phyloP scores from a whole-genome alignment of 2,888 invertebrate species.

The Drosophila pegasa region DNA sequence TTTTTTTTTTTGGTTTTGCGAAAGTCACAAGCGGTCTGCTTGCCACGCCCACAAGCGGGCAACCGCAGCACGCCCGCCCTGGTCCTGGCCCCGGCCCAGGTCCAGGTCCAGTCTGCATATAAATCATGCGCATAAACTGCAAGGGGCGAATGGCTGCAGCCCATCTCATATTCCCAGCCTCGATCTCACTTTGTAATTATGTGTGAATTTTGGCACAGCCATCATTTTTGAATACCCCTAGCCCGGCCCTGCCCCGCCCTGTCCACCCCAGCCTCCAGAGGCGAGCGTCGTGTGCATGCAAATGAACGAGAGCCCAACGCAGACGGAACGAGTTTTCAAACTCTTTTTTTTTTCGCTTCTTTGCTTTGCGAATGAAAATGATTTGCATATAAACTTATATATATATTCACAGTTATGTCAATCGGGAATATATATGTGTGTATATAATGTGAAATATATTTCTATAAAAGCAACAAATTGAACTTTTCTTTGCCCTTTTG shows the following conservation, averaged over 20 bases:
- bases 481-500: neutral
- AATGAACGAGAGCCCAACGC: conserved; percentile 20
- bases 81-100: conserved; percentile 22
- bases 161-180: conserved; percentile 20
- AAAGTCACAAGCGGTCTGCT: conserved; percentile 61
- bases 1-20: conserved; percentile 43
- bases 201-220: conserved; percentile 72
- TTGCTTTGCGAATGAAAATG: neutral
- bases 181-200: conserved; percentile 68
- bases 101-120: conserved; percentile 32
- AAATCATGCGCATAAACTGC: conserved; percentile 52
- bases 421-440: neutral
- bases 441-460: neutral
- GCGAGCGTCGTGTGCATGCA: conserved; percentile 43
- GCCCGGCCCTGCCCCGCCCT: neutral
- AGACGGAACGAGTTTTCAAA: conserved; percentile 33
- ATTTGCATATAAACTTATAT: too few relatives aligned
- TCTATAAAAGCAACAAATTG: neutral
- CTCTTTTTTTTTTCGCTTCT: neutral
- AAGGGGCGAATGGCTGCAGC: conserved; percentile 12
- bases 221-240: conserved; percentile 37
- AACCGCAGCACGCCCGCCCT: conserved; percentile 46
- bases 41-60: conserved; percentile 70
- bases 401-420: neutral
- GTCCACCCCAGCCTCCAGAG: neutral